Base-by-base conservation (phyloP, 2,888 invertebrate genomes). In the Yponomeuta malinellus region DNA sequence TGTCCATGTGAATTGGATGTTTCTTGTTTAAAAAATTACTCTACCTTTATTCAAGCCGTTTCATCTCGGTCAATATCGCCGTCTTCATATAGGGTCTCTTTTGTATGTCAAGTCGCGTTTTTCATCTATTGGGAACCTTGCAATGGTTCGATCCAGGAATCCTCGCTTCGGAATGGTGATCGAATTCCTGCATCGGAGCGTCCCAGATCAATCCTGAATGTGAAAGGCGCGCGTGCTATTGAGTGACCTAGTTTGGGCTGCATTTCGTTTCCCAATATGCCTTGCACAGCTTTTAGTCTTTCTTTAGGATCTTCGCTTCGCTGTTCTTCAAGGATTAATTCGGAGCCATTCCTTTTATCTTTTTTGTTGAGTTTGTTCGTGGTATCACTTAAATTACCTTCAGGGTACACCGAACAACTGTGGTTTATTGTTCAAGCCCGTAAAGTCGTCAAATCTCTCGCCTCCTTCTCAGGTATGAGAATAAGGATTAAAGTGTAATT, bases 401-500 rank as follows among this genome's bases (percentile, higher is more conserved):
- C 33, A 33, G 33, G 1, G 1, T 1, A 52, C 52, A 52, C 4
- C 12, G 10, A 52, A 52, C 52, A 52, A 5, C 52, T 52, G 52
- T 52, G 52, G 10, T 10, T 52, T 52, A 12, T 52, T 52, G 52
- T 52, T 52, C 52, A 52, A 12, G 52, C 10, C 23, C 29, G 29
- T 64, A 29, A 64, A 64, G 10, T 29, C 64, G 65, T 6, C 33
- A 65, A n/a, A 65, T 33, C 65, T 33, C 33, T 33, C 33, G 10
- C 65, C 65, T 59, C 52, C 65, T 29, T 31, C 52, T n/a, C 33
- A 72, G 77, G 76, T 78, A 78, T 77, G 77, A 74, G 74, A 73
- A 73, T 71, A 67, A 71, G 77, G 75, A 78, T 80, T 79, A 77
- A 74, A 73, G 72, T 74, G 76, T 79, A 81, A 82, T 83, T 82